Evolutionary conservation across 1,140 invertebrate genomes (phyloP), one percentile per base, ranked within the genome.

Genomic region (Leguminivora glycinivorella): DNA sequence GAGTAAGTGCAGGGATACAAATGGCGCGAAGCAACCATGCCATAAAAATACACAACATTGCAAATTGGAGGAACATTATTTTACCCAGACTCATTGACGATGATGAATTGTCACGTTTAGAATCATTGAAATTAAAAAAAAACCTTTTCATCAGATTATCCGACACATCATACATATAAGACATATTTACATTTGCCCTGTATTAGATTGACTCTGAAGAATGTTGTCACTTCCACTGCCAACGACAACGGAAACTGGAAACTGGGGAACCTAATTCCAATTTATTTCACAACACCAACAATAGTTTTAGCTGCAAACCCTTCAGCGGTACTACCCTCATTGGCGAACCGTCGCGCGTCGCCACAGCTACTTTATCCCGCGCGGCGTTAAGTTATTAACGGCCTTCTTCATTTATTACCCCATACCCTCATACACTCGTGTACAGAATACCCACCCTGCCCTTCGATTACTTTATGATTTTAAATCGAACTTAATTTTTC

Each of bases 391-490:
- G 52, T 73, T 73, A 73, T 73, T 73, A 73, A 73, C 58, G 72
- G 72, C 67, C 47, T 60, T 60, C 19, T 70, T 73, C 72, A 73
- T 73, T 73, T 73, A 70, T 73, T 73, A 73, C 25, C 58, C 56
- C 26, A n/a, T 63, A 63, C 58, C 58, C 58, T 63, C 58, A 63
- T 63, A 63, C 58, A 63, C 58, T 63, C 58, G 29, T 63, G 58
- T 29, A 63, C 58, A 29, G 29, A 63, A 63, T 63, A 63, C 58
- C 26, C 58, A n/a, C 58, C 58, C 58, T 29, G 7, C 58, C 58
- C 58, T 29, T 17, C 26, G 58, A 63, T 63, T 63, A 29, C 58
- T 63, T 63, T 63, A 63, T 63, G 58, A 63, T 63, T 63, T 63
- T 63, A 63, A 63, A 63, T 63, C 58, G 25, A 63, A 31, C 58